Evolutionary conservation across 2,113 vertebrate species (phyloP), one percentile per base, ranked within the genome.

Genomic region (Grantiella picta): DNA sequence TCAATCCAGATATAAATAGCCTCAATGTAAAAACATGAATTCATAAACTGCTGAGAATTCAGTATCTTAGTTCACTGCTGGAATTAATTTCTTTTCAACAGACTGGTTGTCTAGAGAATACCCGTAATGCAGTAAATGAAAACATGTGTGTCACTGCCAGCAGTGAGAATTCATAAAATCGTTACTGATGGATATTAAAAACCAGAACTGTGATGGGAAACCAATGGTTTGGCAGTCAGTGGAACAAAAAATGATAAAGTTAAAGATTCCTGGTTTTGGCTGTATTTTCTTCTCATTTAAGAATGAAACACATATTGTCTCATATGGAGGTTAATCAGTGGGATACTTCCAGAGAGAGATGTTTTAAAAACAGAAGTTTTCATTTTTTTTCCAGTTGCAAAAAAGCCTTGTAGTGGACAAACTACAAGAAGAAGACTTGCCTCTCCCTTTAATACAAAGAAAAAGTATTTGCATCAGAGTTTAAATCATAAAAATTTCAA

Each of bases 61-160:
- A 93, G 93, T 93, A 96, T 96, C 92, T 84, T 47, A 75, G 94
- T 91, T 96, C 96, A 91, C 94, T 95, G 95, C 96, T 97, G 96
- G 97, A 95, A 97, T 97, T 97, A 94, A 97, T 97, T 97, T 97
- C 95, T 98, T 96, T 97, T 96, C 96, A 96, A 92, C 95, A 97
- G 96, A 95, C 97, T 89, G 82, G 78, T 44, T 97, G 96, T 97
- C 97, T 97, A 89, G 97, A 97, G 97, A 96, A 91, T 96, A 96
- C 80, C 85, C 93, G 0, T 96, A 95, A 95, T 93, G 87, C 95
- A 93, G 24, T 96, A 97, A 98, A 94, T 95, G 97, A 96, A 97
- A 97, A 96, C 97, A 97, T 27, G 91, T 78, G 73, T 63, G 44
- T 75, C 90, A 91, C 88, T 57, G 73, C 81, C 53, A 95, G 95